phyloP scores from a whole-genome alignment of 2,888 invertebrate species.

The Cosmia trapezina region DNA sequence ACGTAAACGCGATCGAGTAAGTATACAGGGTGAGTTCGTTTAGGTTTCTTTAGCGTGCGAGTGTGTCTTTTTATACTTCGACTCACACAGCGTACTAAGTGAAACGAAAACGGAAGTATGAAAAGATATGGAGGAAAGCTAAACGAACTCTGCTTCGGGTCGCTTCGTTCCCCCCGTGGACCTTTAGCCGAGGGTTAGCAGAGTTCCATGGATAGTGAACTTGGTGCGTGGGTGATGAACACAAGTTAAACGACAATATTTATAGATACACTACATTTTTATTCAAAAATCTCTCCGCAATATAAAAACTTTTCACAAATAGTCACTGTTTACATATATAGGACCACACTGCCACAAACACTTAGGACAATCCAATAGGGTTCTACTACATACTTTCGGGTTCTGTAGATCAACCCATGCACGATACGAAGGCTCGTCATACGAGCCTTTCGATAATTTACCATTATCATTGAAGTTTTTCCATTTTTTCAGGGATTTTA shows the following conservation, averaged over 20 bases:
- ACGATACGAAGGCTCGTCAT: constrained; percentile 60
- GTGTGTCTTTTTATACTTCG: no score
- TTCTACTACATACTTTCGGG: constrained; percentile 53
- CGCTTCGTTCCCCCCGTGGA: no score
- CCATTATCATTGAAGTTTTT: constrained; percentile 77
- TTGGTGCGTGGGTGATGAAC: background rate
- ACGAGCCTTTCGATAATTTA: constrained; percentile 66
- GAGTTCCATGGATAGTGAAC: background rate
- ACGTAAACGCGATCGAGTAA: no score
- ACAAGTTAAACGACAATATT: constrained; percentile 38
- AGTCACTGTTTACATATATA: constrained; percentile 81
- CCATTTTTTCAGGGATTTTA: constrained; percentile 79
- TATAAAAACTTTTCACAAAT: constrained; percentile 72
- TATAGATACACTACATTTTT: constrained; percentile 75
- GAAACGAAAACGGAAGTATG: no score
- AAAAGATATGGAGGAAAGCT: no score
- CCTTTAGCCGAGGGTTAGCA: background rate
- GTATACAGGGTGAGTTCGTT: no score
- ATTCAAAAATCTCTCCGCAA: constrained; percentile 75
- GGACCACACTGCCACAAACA: constrained; percentile 88
- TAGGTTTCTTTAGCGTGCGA: no score
- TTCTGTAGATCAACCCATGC: constrained; percentile 79
- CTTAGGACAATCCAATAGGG: constrained; percentile 78
- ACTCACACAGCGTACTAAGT: no score
- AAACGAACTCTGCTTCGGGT: no score